Conservation (phyloP, 2,113 vertebrate genomes). For the Ictalurus furcatus region DNA sequence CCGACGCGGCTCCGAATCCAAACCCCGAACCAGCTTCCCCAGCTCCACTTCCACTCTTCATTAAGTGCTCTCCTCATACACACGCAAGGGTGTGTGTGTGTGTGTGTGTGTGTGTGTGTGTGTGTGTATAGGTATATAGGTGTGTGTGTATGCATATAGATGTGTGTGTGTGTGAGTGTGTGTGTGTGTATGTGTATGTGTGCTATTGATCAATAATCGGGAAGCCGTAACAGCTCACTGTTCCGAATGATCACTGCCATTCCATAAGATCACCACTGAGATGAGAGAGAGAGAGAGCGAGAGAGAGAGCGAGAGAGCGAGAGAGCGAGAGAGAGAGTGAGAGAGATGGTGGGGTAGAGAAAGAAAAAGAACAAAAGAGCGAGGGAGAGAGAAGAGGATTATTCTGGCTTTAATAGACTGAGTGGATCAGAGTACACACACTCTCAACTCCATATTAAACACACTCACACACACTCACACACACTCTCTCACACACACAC, state of each 20-base stretch:
- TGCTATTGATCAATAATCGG: conserved; percentile 45
- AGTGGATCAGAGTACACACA: conserved; percentile 19
- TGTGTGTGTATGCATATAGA: not conserved
- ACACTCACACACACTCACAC: not conserved
- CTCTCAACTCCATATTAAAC: not conserved
- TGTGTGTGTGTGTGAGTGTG: not conserved
- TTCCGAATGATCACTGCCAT: conserved; percentile 6
- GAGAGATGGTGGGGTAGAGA: not conserved
- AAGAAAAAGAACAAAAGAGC: not conserved
- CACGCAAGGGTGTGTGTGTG: no score
- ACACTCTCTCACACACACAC: not conserved
- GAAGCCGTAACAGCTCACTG: conserved; percentile 38
- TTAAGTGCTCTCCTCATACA: conserved; percentile 1
- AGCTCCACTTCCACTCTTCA: conserved; percentile 11
- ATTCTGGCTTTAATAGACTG: not conserved
- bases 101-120: not conserved
- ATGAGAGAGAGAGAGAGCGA: conserved; percentile 1
- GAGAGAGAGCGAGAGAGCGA: conserved; percentile 23
- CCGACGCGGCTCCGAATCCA: conserved; percentile 19
- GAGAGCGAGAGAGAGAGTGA: conserved; percentile 29
- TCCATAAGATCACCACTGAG: conserved; percentile 11
- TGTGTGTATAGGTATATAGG: not conserved
- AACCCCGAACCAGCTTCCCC: conserved; percentile 26
- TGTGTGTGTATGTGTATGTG: conserved; percentile 9
- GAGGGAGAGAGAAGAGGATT: not conserved